Evolutionary conservation across 2,113 vertebrate species (phyloP).

Genomic region (Zeus faber): DNA sequence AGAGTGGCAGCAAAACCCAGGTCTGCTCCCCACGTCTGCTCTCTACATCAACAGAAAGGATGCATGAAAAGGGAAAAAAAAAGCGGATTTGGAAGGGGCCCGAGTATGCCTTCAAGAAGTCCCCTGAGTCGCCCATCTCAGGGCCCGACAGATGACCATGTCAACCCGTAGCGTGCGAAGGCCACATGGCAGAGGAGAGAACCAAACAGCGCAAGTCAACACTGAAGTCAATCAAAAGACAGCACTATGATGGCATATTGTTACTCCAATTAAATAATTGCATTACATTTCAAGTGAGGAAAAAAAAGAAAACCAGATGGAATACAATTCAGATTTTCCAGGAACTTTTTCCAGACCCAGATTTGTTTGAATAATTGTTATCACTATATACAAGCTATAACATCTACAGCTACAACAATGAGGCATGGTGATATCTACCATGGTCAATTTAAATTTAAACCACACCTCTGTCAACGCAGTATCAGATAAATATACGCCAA

Average conservation of each 20-base stretch:
- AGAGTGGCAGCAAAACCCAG: conserved; percentile 58
- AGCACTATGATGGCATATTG: neutral
- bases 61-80: conserved; percentile 34
- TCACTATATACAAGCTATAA: neutral
- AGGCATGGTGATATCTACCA: no score
- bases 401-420: no score
- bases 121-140: conserved; percentile 37
- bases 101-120: conserved; percentile 33
- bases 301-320: no score
- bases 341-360: no score
- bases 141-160: conserved; percentile 53
- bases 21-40: conserved; percentile 55
- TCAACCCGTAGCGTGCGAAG: conserved; percentile 28
- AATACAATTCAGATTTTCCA: no score
- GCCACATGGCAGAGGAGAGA: no score
- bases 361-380: neutral
- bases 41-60: conserved; percentile 46
- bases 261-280: neutral
- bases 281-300: no score
- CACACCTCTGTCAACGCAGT: no score
- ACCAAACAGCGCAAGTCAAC: conserved; percentile 34
- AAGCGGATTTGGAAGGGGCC: conserved; percentile 62
- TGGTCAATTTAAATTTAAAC: no score
- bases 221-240: conserved; percentile 7
- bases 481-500: no score